A percentile compares a stretch with the other conserved stretches of the same genome.
phyloP scores from a whole-genome alignment of 2,888 invertebrate species.

The Agrochola lota region DNA sequence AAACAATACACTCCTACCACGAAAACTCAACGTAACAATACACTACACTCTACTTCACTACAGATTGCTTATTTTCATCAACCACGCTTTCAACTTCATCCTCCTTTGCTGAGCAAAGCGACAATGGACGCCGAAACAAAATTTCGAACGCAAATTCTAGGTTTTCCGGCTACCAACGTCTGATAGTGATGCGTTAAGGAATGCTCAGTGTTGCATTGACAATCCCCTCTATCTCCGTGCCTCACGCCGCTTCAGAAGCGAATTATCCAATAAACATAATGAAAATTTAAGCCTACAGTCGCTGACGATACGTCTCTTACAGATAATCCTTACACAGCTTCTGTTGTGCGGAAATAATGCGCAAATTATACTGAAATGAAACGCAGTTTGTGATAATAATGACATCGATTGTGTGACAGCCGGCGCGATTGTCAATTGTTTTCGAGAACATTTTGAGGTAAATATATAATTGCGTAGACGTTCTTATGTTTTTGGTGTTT shows the following conservation, averaged over 20 bases:
- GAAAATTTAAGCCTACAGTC: slow-evolving; percentile 89
- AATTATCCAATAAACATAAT: slow-evolving; percentile 90
- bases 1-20: slow-evolving; percentile 41
- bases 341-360: slow-evolving; percentile 78
- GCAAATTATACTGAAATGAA: slow-evolving; percentile 78
- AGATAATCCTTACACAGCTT: slow-evolving; percentile 85
- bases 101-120: neutral
- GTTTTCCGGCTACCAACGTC: slow-evolving; percentile 37
- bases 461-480: slow-evolving; percentile 9
- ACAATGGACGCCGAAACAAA: slow-evolving; percentile 14
- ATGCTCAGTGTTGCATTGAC: slow-evolving; percentile 89
- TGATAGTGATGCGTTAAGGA: slow-evolving; percentile 77
- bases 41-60: neutral
- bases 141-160: neutral
- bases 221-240: slow-evolving; percentile 86
- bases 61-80: slow-evolving; percentile 35
- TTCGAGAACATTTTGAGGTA: slow-evolving; percentile 42
- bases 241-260: slow-evolving; percentile 85
- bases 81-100: neutral
- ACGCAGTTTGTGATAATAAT: slow-evolving; percentile 68
- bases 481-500: slow-evolving; percentile 18
- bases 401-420: slow-evolving; percentile 64
- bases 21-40: neutral
- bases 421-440: slow-evolving; percentile 52
- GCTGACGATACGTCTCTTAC: slow-evolving; percentile 85